A percentile compares a stretch with the other conserved stretches of the same genome.
Evolutionary conservation across 2,797 vertebrate species (phyloP).

Genomic region (Gephyroberyx darwinii): DNA sequence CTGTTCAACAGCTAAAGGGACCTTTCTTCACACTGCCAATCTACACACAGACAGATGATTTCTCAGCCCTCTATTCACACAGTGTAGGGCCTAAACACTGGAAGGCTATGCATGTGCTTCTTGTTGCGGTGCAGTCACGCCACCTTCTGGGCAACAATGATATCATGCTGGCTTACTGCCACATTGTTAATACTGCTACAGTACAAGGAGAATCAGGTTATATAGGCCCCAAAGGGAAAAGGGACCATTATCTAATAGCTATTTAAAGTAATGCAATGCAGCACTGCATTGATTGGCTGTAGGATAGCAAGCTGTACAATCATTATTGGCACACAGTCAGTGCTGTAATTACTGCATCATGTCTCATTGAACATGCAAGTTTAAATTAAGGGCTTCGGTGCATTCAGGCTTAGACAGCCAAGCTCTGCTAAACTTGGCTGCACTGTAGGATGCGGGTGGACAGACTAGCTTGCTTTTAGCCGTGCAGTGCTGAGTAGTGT

Average conservation of each 20-base stretch:
- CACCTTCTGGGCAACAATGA: slow-evolving; percentile 53
- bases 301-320: slow-evolving; percentile 54
- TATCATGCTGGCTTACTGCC: slow-evolving; percentile 21
- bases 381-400: slow-evolving; percentile 36
- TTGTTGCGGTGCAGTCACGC: slow-evolving; percentile 45
- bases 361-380: slow-evolving; percentile 35
- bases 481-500: slow-evolving; percentile 63
- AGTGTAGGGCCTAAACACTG: neutral
- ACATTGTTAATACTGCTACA: slow-evolving; percentile 19
- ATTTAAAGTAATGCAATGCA: slow-evolving; percentile 37
- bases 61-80: slow-evolving; percentile 1
- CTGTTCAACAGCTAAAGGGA: slow-evolving; percentile 16
- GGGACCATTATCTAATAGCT: slow-evolving; percentile 48
- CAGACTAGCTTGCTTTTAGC: slow-evolving; percentile 45
- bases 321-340: slow-evolving; percentile 34
- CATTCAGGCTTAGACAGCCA: slow-evolving; percentile 29
- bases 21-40: slow-evolving; percentile 7
- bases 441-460: slow-evolving; percentile 24
- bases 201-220: slow-evolving; percentile 54
- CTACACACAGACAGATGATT: slow-evolving; percentile 8
- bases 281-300: slow-evolving; percentile 39
- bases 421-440: slow-evolving; percentile 8
- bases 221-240: slow-evolving; percentile 49
- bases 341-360: slow-evolving; percentile 19
- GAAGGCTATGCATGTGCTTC: neutral